phyloP scores from a whole-genome alignment of 2,797 vertebrate species.

The Toxotes lorentzi region DNA sequence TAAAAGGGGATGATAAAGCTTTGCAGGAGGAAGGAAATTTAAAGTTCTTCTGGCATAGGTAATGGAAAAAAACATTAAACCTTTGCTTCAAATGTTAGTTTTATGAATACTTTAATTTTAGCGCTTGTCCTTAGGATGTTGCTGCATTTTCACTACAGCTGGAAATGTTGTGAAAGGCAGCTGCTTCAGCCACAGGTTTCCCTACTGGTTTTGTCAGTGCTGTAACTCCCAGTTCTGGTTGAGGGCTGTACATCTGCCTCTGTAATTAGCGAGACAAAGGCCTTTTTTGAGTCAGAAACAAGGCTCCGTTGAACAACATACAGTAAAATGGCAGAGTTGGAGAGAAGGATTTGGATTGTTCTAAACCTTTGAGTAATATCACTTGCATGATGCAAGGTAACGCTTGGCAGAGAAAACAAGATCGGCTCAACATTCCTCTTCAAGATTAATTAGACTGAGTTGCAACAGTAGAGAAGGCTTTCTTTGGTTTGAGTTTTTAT shows the following conservation, averaged over 20 bases:
- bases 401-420: conserved; percentile 36
- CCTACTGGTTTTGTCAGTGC: conserved; percentile 76
- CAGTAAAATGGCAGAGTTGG: conserved; percentile 59
- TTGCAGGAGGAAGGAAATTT: conserved; percentile 68
- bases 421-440: conserved; percentile 54
- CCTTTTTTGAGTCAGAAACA: conserved; percentile 72
- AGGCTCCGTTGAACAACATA: conserved; percentile 54
- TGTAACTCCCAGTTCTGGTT: conserved; percentile 74
- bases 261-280: conserved; percentile 82
- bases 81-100: conserved; percentile 68
- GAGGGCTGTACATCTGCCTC: conserved; percentile 75
- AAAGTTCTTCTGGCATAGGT: conserved; percentile 70
- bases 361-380: conserved; percentile 59
- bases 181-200: conserved; percentile 76
- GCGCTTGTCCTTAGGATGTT: conserved; percentile 66
- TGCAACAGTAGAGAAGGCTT: conserved; percentile 13
- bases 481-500: conserved; percentile 10
- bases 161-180: conserved; percentile 76
- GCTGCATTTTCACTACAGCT: conserved; percentile 72
- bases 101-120: conserved; percentile 74
- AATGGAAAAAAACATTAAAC: conserved; percentile 74
- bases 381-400: conserved; percentile 59
- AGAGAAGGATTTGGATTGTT: conserved; percentile 58
- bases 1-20: conserved; percentile 66
- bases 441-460: conserved; percentile 48